phyloP scores from a whole-genome alignment of 1,140 invertebrate genomes.

The Bombus consobrinus region DNA sequence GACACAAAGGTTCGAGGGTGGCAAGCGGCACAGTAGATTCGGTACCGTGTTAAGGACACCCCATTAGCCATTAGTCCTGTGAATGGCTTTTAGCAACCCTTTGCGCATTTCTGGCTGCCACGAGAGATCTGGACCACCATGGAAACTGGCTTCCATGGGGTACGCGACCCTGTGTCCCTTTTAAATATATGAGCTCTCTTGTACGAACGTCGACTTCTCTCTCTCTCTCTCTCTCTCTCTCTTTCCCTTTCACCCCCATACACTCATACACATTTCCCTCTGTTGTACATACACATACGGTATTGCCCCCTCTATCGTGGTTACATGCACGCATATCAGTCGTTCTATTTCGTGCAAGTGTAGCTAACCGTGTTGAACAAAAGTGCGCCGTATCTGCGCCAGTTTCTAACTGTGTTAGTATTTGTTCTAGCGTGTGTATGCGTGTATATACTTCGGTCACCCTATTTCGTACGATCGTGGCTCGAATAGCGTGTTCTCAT shows the following conservation, averaged over 20 bases:
- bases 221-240: neutral
- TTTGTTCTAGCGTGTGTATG: neutral
- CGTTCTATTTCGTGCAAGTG: neutral
- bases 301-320: slow-evolving; percentile 15
- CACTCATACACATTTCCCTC: neutral
- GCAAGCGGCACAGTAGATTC: slow-evolving; percentile 27
- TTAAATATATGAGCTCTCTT: slow-evolving; percentile 54
- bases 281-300: neutral
- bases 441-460: neutral
- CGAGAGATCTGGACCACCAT: slow-evolving; percentile 63
- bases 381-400: neutral
- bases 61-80: slow-evolving; percentile 70
- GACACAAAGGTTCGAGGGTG: slow-evolving; percentile 40
- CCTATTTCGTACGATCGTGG: neutral
- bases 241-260: neutral
- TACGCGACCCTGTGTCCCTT: slow-evolving; percentile 31
- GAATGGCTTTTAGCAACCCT: slow-evolving; percentile 76
- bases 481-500: neutral
- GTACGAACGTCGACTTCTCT: neutral
- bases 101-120: slow-evolving; percentile 64
- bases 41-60: slow-evolving; percentile 53
- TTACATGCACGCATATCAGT: neutral
- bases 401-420: neutral
- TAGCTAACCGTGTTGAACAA: neutral
- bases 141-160: slow-evolving; percentile 56